A percentile compares a stretch with the other conserved stretches of the same genome.
Evolutionary conservation across 2,888 invertebrate genomes (phyloP).

Genomic region (Tiliacea citrago): DNA sequence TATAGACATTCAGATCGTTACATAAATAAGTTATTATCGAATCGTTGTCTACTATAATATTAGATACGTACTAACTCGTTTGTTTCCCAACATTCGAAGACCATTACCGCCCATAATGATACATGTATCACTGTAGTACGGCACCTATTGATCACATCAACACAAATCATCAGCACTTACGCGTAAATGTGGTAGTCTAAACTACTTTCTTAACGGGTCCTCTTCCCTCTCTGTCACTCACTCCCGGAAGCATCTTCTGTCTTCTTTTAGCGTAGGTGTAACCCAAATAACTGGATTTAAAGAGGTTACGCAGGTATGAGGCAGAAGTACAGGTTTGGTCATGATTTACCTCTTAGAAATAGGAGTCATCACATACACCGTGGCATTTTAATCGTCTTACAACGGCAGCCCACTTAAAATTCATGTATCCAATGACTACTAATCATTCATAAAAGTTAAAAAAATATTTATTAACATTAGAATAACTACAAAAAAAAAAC

Average conservation of each 20-base stretch:
- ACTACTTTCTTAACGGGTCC: constrained; percentile 87
- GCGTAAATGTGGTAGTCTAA: constrained; percentile 88
- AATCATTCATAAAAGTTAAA: too few relatives aligned
- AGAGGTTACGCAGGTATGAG: constrained; percentile 56
- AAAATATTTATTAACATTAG: too few relatives aligned
- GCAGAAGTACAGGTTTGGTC: constrained; percentile 60
- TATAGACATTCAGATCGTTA: background rate
- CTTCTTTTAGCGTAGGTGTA: constrained; percentile 83
- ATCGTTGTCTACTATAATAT: constrained; percentile 2
- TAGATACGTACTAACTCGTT: background rate
- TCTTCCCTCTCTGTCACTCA: constrained; percentile 72
- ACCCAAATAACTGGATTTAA: constrained; percentile 76
- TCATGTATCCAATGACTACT: too few relatives aligned
- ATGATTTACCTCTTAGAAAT: background rate
- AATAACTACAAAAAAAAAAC: too few relatives aligned
- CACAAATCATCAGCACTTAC: constrained; percentile 75
- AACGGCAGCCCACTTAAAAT: too few relatives aligned
- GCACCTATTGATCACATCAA: constrained; percentile 64
- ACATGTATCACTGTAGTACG: constrained; percentile 26
- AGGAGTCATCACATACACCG: background rate
- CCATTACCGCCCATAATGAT: constrained; percentile 43
- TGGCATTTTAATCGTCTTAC: too few relatives aligned
- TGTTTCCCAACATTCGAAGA: constrained; percentile 29
- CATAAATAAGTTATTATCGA: constrained; percentile 43
- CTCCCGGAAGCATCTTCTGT: constrained; percentile 61